Evolutionary conservation across 1,140 invertebrate species (phyloP).

Genomic region (Physella acuta): DNA sequence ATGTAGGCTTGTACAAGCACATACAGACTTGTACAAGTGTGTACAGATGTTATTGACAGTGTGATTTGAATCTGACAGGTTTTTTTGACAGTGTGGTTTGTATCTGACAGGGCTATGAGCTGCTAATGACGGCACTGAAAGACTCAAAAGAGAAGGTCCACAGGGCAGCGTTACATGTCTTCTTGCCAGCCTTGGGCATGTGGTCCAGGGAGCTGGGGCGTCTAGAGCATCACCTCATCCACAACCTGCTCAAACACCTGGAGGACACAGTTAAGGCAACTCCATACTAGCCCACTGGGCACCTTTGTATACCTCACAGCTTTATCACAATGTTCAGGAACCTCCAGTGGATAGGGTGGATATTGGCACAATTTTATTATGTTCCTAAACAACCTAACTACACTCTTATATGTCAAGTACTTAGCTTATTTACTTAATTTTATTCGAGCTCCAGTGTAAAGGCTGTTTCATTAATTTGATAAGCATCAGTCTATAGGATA

Average conservation of each 20-base stretch:
- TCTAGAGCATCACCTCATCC: constrained; percentile 59
- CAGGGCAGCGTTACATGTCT: constrained; percentile 47
- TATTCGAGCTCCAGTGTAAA: too few species aligned
- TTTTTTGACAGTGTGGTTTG: too few species aligned
- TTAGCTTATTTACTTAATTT: too few species aligned
- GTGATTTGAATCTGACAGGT: too few species aligned
- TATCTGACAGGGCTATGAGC: constrained; percentile 43
- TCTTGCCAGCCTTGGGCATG: constrained; percentile 63
- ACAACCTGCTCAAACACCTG: constrained; percentile 49
- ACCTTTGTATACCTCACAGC: background rate
- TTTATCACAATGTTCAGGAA: constrained; percentile 18
- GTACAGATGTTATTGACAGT: too few species aligned
- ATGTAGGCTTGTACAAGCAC: background rate
- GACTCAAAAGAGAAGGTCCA: constrained; percentile 59
- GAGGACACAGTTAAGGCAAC: constrained; percentile 57
- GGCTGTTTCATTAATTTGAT: too few species aligned
- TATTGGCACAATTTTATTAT: background rate
- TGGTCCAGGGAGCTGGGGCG: constrained; percentile 68
- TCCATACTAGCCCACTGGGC: constrained; percentile 28
- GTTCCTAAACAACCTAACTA: background rate
- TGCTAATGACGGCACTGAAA: constrained; percentile 44
- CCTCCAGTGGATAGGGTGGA: constrained; percentile 15
- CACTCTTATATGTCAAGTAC: too few species aligned
- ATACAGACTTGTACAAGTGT: too few species aligned
- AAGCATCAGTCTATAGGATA: too few species aligned